Evolutionary conservation across 2,797 vertebrate genomes (phyloP).

Genomic region (Gymnocypris eckloni): DNA sequence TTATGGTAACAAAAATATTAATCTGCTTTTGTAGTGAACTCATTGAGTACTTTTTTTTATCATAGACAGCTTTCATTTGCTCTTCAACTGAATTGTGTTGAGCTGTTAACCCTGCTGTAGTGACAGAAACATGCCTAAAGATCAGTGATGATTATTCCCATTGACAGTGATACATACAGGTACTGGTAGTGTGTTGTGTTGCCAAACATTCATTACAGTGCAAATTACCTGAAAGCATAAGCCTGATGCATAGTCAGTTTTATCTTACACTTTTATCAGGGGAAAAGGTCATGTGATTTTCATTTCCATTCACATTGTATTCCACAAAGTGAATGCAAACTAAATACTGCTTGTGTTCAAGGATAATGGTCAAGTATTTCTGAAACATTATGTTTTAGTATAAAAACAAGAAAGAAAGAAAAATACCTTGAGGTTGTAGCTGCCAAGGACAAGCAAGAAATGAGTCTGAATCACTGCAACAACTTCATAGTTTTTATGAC

Average conservation of each 20-base stretch:
- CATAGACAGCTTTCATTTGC: too few relatives aligned
- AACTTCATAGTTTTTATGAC: not conserved
- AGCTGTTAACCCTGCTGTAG: not conserved
- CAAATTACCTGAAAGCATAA: not conserved
- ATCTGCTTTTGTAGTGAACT: too few relatives aligned
- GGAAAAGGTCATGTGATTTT: too few relatives aligned
- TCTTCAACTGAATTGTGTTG: too few relatives aligned
- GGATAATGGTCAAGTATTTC: too few relatives aligned
- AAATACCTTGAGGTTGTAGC: not conserved
- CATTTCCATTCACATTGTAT: too few relatives aligned
- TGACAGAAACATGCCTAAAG: not conserved
- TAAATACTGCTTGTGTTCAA: too few relatives aligned
- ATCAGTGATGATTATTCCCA: not conserved
- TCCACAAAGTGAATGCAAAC: too few relatives aligned
- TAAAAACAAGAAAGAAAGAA: not conserved
- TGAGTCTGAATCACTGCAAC: not conserved
- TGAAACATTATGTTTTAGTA: too few relatives aligned
- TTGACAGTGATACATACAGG: not conserved
- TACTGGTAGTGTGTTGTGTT: not conserved
- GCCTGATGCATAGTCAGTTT: not conserved
- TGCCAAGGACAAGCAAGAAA: not conserved
- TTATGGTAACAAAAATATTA: too few relatives aligned
- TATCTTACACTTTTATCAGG: too few relatives aligned
- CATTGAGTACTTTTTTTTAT: too few relatives aligned
- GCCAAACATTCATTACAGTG: not conserved